Percentiles rank a stretch among this genome's conserved stretches.
Conservation (phyloP, 2,113 vertebrate species). For the Sceloporus undulatus region DNA sequence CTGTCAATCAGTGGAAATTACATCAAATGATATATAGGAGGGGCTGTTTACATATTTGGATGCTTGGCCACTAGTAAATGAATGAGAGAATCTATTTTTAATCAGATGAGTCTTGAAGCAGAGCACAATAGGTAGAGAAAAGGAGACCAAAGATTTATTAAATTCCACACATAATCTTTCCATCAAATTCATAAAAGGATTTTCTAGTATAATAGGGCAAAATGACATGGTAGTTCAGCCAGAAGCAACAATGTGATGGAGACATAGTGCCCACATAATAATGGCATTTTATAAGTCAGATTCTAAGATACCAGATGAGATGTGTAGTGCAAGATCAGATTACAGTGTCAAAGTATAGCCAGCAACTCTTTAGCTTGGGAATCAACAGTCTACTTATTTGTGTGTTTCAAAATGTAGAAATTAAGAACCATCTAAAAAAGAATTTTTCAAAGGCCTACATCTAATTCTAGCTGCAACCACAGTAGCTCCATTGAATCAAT, state of each 20-base stretch:
- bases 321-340: conserved; percentile 10
- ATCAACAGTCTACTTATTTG: background rate
- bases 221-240: background rate
- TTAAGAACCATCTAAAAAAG: background rate
- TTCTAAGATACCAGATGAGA: conserved; percentile 30
- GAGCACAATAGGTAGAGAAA: conserved; percentile 48
- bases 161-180: conserved; percentile 70
- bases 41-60: conserved; percentile 48
- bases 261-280: conserved; percentile 7
- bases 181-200: conserved; percentile 54
- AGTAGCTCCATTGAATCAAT: no score
- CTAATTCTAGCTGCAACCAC: no score
- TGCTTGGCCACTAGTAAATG: conserved; percentile 50
- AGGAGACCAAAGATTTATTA: conserved; percentile 63
- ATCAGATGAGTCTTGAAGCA: conserved; percentile 45
- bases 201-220: conserved; percentile 34
- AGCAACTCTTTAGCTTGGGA: background rate
- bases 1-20: conserved; percentile 62
- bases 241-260: conserved; percentile 18
- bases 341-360: background rate
- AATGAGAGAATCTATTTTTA: conserved; percentile 29
- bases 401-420: background rate
- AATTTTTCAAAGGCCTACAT: background rate
- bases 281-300: background rate
- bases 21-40: conserved; percentile 40